Conservation (phyloP, 2,797 vertebrate species). For the Leucoraja ocellata region DNA sequence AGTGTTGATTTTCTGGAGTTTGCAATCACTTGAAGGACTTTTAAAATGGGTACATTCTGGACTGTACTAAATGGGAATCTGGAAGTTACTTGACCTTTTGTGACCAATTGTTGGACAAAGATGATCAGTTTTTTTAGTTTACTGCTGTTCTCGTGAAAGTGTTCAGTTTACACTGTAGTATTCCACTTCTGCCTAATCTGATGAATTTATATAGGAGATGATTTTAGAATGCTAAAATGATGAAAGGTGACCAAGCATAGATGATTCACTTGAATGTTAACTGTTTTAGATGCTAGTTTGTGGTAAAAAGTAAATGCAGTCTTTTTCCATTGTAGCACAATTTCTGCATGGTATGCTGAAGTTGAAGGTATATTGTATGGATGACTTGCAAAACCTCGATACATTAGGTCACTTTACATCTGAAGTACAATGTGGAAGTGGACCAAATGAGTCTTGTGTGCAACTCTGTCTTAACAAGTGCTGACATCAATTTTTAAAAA, state of each 20-base stretch:
- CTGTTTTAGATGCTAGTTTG: slow-evolving; percentile 11
- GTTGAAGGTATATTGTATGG: slow-evolving; percentile 34
- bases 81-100: slow-evolving; percentile 87
- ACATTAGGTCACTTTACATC: slow-evolving; percentile 34
- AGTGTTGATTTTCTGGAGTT: slow-evolving; percentile 62
- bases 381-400: slow-evolving; percentile 10
- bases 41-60: slow-evolving; percentile 69
- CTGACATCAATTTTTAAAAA: background rate
- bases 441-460: slow-evolving; percentile 25
- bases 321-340: slow-evolving; percentile 33
- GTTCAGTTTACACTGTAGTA: slow-evolving; percentile 65
- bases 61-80: slow-evolving; percentile 69
- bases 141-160: slow-evolving; percentile 55
- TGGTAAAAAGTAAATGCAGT: slow-evolving; percentile 17
- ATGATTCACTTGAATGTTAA: slow-evolving; percentile 36
- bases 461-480: slow-evolving; percentile 34
- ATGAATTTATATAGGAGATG: slow-evolving; percentile 20
- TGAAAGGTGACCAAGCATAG: slow-evolving; percentile 36
- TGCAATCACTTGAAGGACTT: slow-evolving; percentile 80
- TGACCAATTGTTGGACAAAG: slow-evolving; percentile 87
- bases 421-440: background rate
- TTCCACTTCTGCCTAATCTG: slow-evolving; percentile 56
- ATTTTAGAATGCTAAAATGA: slow-evolving; percentile 14
- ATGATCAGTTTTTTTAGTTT: slow-evolving; percentile 54
- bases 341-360: slow-evolving; percentile 18